Percentiles rank a stretch among this genome's conserved stretches.
Conservation (phyloP, 2,113 vertebrate genomes). For the Serilophus lunatus region DNA sequence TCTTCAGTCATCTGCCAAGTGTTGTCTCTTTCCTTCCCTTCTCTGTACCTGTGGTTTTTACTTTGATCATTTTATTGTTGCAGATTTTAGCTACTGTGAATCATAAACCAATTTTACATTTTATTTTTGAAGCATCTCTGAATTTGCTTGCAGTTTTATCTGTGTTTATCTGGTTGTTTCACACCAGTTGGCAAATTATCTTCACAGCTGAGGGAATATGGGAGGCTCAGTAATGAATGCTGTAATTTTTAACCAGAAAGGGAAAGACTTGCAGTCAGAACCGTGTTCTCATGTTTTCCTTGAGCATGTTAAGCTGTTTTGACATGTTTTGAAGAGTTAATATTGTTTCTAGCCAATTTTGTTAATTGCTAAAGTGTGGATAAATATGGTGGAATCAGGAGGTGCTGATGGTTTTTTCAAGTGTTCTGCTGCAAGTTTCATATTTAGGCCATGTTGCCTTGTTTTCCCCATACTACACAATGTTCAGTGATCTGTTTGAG, state of each 20-base stretch:
- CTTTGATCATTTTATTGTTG: background rate
- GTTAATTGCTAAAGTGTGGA: background rate
- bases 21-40: background rate
- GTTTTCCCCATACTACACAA: constrained; percentile 16
- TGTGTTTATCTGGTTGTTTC: background rate
- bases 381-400: background rate
- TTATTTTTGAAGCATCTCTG: background rate
- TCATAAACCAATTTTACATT: background rate
- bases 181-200: background rate
- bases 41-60: background rate
- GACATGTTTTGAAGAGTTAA: background rate
- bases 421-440: constrained; percentile 3
- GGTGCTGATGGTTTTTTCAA: background rate
- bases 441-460: constrained; percentile 7
- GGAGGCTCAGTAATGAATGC: background rate
- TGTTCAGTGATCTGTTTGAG: background rate
- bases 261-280: background rate
- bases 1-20: background rate
- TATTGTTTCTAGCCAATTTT: background rate
- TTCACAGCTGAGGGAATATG: background rate
- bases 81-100: background rate
- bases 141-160: background rate
- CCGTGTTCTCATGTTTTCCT: background rate
- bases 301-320: background rate
- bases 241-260: background rate